phyloP scores from a whole-genome alignment of 2,797 vertebrate genomes.

The Fratercula arctica region DNA sequence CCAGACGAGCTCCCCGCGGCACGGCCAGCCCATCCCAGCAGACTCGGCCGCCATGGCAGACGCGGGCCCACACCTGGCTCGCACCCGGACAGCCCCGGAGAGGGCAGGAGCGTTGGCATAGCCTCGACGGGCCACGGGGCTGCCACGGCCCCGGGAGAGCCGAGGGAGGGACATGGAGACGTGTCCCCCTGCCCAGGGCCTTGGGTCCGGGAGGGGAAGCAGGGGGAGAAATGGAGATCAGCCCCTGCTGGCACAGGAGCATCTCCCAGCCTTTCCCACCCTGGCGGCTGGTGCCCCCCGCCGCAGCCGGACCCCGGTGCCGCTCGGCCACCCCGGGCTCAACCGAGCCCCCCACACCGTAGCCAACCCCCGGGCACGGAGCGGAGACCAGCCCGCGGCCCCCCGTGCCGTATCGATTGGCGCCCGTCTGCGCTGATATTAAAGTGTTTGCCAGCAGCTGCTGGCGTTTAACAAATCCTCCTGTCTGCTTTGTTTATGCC shows the following conservation, averaged over 20 bases:
- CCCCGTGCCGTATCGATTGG: rapidly evolving
- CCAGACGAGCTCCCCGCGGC: not conserved
- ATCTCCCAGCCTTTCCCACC: not conserved
- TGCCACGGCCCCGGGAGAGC: not conserved
- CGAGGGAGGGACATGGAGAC: not conserved
- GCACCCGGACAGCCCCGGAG: rapidly evolving
- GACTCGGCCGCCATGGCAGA: rapidly evolving
- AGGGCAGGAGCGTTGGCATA: rapidly evolving
- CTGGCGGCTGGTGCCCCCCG: rapidly evolving
- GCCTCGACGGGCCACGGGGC: rapidly evolving
- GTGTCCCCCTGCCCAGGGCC: rapidly evolving
- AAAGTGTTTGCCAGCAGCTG: not conserved
- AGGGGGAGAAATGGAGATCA: not conserved
- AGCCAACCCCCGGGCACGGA: rapidly evolving
- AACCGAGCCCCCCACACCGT: too few species aligned
- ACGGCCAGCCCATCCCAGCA: not conserved
- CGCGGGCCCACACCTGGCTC: not conserved
- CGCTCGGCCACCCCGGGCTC: not conserved
- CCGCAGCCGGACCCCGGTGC: rapidly evolving
- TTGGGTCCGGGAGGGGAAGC: not conserved
- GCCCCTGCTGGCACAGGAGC: not conserved
- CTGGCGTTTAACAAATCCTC: not conserved
- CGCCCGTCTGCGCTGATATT: not conserved
- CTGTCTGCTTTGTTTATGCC: not conserved
- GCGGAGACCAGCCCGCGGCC: rapidly evolving